These are phyloP conservation scores for Macrochelys suwanniensis DNA, from an alignment of 2,797 vertebrate species.

Conservation along the genomic window DNA sequence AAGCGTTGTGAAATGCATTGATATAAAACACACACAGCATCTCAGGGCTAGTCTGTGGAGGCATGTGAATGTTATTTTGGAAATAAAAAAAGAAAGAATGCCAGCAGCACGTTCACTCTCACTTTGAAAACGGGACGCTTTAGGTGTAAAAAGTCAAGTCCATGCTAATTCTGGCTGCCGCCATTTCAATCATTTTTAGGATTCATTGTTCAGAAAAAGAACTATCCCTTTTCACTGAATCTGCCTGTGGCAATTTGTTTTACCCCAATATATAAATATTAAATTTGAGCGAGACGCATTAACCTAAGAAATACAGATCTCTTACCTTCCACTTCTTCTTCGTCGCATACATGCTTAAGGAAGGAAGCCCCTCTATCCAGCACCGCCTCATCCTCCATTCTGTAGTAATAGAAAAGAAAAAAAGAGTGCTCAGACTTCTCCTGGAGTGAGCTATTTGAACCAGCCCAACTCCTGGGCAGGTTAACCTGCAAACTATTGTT, in stretches of 20 bases:
- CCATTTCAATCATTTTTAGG: background rate
- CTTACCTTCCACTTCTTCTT: slow-evolving; percentile 98
- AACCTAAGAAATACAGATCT: slow-evolving; percentile 15
- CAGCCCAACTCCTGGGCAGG: slow-evolving; percentile 87
- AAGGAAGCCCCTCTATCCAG: slow-evolving; percentile 97
- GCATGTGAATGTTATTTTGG: background rate
- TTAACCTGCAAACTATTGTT: slow-evolving; percentile 86
- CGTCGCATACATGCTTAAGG: slow-evolving; percentile 94
- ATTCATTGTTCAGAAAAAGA: background rate
- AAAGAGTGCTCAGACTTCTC: slow-evolving; percentile 98
- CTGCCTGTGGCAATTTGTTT: accelerated
- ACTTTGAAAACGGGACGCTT: background rate
- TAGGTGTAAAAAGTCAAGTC: background rate
- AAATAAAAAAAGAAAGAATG: background rate
- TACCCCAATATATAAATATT: background rate
- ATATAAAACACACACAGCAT: background rate
- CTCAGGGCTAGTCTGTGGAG: background rate
- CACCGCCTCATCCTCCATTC: slow-evolving; percentile 99
- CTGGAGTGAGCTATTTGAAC: slow-evolving; percentile 88
- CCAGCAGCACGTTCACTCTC: accelerated
- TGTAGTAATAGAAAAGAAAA: slow-evolving; percentile 99
- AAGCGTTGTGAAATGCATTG: background rate
- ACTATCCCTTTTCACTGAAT: background rate
- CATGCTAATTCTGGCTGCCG: accelerated
- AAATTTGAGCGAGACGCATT: background rate